phyloP scores from a whole-genome alignment of 2,113 vertebrate species.

The Mugil cephalus region DNA sequence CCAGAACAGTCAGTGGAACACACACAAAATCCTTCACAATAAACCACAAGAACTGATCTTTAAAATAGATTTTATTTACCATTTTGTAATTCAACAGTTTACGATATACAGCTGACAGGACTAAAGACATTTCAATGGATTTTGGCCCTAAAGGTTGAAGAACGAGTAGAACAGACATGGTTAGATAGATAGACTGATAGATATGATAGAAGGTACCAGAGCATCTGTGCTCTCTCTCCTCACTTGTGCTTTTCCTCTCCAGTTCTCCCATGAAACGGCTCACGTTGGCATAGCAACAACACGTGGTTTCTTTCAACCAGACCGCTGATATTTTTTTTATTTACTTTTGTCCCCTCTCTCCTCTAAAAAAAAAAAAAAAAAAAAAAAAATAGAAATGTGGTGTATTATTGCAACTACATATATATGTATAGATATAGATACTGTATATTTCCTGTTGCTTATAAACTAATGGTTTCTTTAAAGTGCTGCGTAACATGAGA shows the following conservation, averaged over 20 bases:
- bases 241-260: slow-evolving; percentile 77
- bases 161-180: slow-evolving; percentile 78
- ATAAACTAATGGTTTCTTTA: slow-evolving; percentile 64
- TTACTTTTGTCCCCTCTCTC: not conserved
- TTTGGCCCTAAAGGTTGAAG: slow-evolving; percentile 85
- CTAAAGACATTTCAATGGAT: slow-evolving; percentile 84
- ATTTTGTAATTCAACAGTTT: slow-evolving; percentile 87
- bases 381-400: slow-evolving; percentile 30
- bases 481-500: slow-evolving; percentile 77
- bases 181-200: slow-evolving; percentile 81
- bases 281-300: slow-evolving; percentile 64
- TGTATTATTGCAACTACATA: slow-evolving; percentile 33
- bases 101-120: slow-evolving; percentile 85
- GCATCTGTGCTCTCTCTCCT: slow-evolving; percentile 72
- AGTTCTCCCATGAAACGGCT: slow-evolving; percentile 56
- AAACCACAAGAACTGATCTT: slow-evolving; percentile 66
- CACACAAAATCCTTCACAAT: not conserved
- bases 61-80: slow-evolving; percentile 90
- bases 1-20: not conserved
- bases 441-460: slow-evolving; percentile 41
- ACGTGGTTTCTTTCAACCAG: slow-evolving; percentile 47
- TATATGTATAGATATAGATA: not conserved
- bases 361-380: too few species aligned
- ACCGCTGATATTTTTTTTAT: slow-evolving; percentile 42
- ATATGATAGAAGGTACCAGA: slow-evolving; percentile 77